Percentiles rank a stretch among this genome's conserved stretches.
Evolutionary conservation across 2,888 invertebrate genomes (phyloP).

Genomic region (Epinotia nisella): DNA sequence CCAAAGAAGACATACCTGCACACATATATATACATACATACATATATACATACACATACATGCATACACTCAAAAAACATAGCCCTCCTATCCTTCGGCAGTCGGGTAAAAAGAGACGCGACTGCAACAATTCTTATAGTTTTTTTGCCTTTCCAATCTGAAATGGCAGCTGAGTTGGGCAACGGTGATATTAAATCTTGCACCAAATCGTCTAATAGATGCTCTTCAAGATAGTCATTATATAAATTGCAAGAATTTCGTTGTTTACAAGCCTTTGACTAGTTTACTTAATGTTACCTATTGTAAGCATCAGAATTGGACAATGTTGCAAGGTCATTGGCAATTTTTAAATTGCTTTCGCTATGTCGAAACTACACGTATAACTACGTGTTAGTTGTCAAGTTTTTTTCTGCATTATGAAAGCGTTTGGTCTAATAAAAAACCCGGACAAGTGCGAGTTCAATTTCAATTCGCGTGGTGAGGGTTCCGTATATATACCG

Average conservation of each 20-base stretch:
- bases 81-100: too few species aligned
- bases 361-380: not conserved
- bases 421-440: not conserved
- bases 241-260: constrained; percentile 12
- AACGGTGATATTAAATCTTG: constrained; percentile 24
- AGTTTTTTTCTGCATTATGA: not conserved
- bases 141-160: constrained; percentile 21
- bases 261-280: constrained; percentile 15
- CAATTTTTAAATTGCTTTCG: constrained; percentile 14
- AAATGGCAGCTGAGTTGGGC: constrained; percentile 7
- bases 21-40: too few species aligned
- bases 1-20: too few species aligned
- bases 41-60: too few species aligned
- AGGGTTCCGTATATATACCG: too few species aligned
- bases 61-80: too few species aligned
- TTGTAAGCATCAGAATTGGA: not conserved
- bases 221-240: constrained; percentile 34
- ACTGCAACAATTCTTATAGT: too few species aligned
- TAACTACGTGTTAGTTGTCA: not conserved
- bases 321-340: not conserved
- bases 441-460: too few species aligned
- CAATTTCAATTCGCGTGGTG: too few species aligned
- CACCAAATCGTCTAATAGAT: constrained; percentile 25
- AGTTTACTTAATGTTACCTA: constrained; percentile 13
- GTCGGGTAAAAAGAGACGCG: too few species aligned